phyloP scores from a whole-genome alignment of 2,113 vertebrate genomes.

The Labrus mixtus region DNA sequence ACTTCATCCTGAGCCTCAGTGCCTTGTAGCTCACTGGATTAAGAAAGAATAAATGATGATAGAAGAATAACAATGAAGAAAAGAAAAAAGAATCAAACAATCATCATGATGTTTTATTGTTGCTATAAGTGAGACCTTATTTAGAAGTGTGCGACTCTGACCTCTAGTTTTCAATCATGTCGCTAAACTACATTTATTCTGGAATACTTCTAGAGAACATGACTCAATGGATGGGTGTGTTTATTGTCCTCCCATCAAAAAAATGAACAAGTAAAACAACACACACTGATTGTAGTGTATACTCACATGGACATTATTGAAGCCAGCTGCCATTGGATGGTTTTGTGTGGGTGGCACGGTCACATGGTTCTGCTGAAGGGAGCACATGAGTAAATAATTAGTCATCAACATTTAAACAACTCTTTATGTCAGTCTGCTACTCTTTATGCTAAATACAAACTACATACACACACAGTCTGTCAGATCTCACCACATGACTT shows the following conservation, averaged over 20 bases:
- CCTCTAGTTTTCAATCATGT: neutral
- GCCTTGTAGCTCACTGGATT: no score
- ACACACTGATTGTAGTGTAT: neutral
- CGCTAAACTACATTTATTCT: neutral
- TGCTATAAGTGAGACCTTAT: no score
- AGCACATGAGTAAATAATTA: neutral
- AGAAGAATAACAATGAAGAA: no score
- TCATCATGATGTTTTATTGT: neutral
- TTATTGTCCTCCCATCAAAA: no score
- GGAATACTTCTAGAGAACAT: neutral
- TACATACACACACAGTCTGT: no score
- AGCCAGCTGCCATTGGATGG: constrained; percentile 61
- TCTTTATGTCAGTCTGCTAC: no score
- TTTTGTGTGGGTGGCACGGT: neutral
- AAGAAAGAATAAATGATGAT: no score
- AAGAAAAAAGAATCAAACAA: no score
- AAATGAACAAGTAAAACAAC: no score
- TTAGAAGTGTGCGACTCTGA: neutral
- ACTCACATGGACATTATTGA: constrained; percentile 70
- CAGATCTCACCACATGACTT: no score
- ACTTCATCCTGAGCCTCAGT: no score
- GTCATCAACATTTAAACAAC: neutral
- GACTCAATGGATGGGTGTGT: neutral
- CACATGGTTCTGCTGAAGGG: constrained; percentile 47
- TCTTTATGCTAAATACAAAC: no score